Conservation (phyloP, 2,888 invertebrate species). For the Drosophila niveifrons region DNA sequence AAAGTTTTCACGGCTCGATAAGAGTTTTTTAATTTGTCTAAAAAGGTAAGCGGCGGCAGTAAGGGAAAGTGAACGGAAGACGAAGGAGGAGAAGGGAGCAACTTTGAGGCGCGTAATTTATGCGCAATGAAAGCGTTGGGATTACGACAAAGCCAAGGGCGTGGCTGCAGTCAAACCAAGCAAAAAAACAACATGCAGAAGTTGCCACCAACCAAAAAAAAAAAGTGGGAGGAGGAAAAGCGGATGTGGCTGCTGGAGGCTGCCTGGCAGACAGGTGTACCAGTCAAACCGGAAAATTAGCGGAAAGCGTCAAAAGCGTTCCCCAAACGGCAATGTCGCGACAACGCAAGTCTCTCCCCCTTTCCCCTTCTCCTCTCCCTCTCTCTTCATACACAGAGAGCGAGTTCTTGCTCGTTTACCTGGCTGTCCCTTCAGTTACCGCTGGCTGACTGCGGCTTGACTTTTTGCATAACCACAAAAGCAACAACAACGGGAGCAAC, state of each 20-base stretch:
- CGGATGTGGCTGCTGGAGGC: slow-evolving; percentile 11
- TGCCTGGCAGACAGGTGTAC: slow-evolving; percentile 67
- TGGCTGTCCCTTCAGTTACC: background rate
- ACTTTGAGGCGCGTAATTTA: slow-evolving; percentile 77
- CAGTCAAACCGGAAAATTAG: slow-evolving; percentile 81
- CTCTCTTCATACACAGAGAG: background rate
- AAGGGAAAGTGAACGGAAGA: background rate
- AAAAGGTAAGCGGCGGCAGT: slow-evolving; percentile 49
- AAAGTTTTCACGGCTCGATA: slow-evolving; percentile 71
- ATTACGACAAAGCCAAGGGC: slow-evolving; percentile 59
- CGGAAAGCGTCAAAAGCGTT: slow-evolving; percentile 81
- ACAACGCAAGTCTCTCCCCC: slow-evolving; percentile 33
- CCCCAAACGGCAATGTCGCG: slow-evolving; percentile 78
- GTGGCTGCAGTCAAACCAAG: slow-evolving; percentile 37
- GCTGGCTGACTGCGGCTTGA: slow-evolving; percentile 34
- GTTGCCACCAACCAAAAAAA: background rate
- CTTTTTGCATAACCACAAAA: slow-evolving; percentile 70
- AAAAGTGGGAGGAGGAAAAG: background rate
- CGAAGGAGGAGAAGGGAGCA: slow-evolving; percentile 14
- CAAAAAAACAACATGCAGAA: slow-evolving; percentile 41
- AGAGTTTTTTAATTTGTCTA: slow-evolving; percentile 81
- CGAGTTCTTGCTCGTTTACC: background rate
- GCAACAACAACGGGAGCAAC: slow-evolving; percentile 26
- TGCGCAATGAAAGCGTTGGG: slow-evolving; percentile 78
- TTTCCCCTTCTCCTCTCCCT: slow-evolving; percentile 9